phyloP scores from a whole-genome alignment of 2,888 invertebrate genomes.

The Idaea dimidiata region DNA sequence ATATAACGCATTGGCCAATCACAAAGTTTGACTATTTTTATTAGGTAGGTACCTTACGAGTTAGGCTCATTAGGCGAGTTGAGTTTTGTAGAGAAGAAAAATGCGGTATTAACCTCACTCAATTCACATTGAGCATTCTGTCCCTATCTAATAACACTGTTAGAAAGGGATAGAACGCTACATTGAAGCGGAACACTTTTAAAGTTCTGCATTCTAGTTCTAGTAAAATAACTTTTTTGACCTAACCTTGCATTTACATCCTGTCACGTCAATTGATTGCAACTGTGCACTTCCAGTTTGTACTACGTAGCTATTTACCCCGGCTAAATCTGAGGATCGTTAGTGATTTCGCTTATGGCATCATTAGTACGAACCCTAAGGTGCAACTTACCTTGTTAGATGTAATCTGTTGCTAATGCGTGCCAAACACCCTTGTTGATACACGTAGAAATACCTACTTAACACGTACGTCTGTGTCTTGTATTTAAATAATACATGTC shows the following conservation, averaged over 20 bases:
- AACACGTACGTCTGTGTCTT: neutral
- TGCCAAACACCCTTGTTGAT: neutral
- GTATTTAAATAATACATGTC: neutral
- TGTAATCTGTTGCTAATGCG: neutral
- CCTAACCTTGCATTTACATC: neutral
- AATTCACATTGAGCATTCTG: no score
- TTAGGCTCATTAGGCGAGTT: no score
- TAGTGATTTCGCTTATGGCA: neutral
- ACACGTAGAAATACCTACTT: neutral
- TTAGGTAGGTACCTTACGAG: no score
- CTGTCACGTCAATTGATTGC: conserved; percentile 4
- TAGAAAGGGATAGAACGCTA: no score
- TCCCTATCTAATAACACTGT: no score
- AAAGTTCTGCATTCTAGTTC: no score
- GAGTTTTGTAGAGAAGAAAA: no score
- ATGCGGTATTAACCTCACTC: no score
- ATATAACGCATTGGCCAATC: no score
- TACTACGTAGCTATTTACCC: neutral
- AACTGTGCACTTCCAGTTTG: neutral
- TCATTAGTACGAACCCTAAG: neutral
- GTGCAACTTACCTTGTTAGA: neutral
- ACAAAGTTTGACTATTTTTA: no score
- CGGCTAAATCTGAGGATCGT: neutral
- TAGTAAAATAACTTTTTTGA: no score
- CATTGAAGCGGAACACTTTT: no score